Conservation (phyloP, 2,888 invertebrate genomes). For the Criorhina ranunculi region DNA sequence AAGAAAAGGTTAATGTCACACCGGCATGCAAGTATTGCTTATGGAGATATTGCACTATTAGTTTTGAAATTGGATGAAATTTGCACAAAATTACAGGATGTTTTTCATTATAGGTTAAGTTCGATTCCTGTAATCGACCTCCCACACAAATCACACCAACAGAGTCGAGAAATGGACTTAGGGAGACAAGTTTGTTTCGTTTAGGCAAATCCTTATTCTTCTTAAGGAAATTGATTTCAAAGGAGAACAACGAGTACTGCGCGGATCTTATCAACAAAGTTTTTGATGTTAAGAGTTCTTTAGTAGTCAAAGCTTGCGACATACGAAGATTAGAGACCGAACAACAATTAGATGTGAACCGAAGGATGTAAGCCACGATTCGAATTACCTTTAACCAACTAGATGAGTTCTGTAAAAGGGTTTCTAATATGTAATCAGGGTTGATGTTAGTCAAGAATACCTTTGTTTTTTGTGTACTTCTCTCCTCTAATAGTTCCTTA, state of each 20-base stretch:
- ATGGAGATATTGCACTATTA: slow-evolving; percentile 19
- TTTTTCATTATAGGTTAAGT: slow-evolving; percentile 22
- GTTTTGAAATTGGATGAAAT: slow-evolving; percentile 15
- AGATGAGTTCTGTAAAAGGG: slow-evolving; percentile 4
- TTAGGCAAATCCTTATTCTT: not conserved
- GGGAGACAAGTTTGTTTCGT: not conserved
- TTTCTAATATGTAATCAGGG: not conserved
- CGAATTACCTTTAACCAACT: not conserved
- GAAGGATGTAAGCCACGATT: too few relatives aligned
- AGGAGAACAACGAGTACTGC: not conserved
- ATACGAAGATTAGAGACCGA: too few relatives aligned
- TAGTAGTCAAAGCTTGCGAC: not conserved
- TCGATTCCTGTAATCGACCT: slow-evolving; percentile 22
- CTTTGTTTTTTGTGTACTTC: not conserved
- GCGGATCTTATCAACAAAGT: not conserved
- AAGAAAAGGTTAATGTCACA: slow-evolving; percentile 7
- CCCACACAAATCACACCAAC: slow-evolving; percentile 31
- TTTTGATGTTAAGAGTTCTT: not conserved
- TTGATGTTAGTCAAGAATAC: slow-evolving; percentile 4
- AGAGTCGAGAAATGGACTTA: slow-evolving; percentile 17
- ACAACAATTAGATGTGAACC: too few relatives aligned
- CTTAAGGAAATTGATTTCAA: not conserved
- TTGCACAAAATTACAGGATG: slow-evolving; percentile 36
- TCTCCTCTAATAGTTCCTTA: slow-evolving; percentile 10
- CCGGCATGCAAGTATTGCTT: slow-evolving; percentile 22